A percentile compares a stretch with the other conserved stretches of the same genome.
These are phyloP conservation scores for Drosophila macrothrix DNA, from an alignment of 2,888 invertebrate genomes.

Conservation along the genomic window DNA sequence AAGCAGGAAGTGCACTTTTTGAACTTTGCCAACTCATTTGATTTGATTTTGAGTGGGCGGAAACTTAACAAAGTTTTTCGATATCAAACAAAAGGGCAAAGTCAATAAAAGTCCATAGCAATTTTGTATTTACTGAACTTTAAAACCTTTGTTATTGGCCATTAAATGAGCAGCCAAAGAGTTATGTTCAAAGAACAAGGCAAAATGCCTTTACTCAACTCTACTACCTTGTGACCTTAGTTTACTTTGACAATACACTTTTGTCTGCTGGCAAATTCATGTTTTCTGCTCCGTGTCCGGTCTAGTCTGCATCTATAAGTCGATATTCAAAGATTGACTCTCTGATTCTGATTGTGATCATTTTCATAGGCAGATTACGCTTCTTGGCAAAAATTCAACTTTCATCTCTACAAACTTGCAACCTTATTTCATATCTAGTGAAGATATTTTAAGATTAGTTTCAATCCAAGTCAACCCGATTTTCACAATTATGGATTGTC, in stretches of 20 bases:
- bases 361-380: background rate
- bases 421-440: background rate
- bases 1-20: background rate
- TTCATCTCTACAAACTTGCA: background rate
- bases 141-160: background rate
- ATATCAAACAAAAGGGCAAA: background rate
- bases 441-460: background rate
- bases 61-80: slow-evolving; percentile 14
- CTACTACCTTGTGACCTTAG: background rate
- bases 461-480: background rate
- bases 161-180: background rate
- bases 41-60: slow-evolving; percentile 10
- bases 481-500: background rate
- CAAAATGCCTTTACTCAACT: background rate
- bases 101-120: slow-evolving; percentile 7
- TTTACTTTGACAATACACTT: background rate
- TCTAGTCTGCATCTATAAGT: background rate
- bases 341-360: background rate
- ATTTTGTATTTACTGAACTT: slow-evolving; percentile 1
- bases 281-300: background rate
- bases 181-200: background rate
- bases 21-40: slow-evolving; percentile 4
- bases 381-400: background rate
- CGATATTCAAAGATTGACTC: background rate
- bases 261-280: background rate